Evolutionary conservation across 2,113 vertebrate genomes (phyloP).

Genomic region (Callocephalon fimbriatum): DNA sequence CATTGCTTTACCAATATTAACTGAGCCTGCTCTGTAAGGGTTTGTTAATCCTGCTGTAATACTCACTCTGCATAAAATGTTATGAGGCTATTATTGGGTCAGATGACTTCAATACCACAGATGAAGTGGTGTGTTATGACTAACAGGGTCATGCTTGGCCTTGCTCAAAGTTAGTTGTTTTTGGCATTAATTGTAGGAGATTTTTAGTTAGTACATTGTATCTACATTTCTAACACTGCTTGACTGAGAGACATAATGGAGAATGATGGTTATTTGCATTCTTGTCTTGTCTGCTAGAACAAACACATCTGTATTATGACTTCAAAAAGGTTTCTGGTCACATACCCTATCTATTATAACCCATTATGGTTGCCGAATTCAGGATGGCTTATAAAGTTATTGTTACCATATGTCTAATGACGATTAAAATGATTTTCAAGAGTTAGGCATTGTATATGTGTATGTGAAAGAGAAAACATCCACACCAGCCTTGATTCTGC

Average conservation of each 20-base stretch:
- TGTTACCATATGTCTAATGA: not conserved
- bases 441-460: accelerated
- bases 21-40: not conserved
- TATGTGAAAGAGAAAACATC: not conserved
- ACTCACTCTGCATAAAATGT: not conserved
- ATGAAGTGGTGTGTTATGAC: not conserved
- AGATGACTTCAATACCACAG: not conserved
- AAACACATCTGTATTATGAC: not conserved
- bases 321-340: not conserved
- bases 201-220: not conserved
- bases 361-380: not conserved
- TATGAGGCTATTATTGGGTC: not conserved
- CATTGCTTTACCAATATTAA: not conserved
- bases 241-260: not conserved
- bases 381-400: not conserved
- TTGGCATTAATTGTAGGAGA: not conserved
- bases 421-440: not conserved
- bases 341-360: not conserved
- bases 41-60: not conserved
- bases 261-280: not conserved
- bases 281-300: not conserved
- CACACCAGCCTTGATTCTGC: not conserved
- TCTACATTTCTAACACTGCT: not conserved
- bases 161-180: not conserved
- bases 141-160: constrained; percentile 3